phyloP scores from a whole-genome alignment of 2,797 vertebrate genomes.

The Aplochiton taeniatus region DNA sequence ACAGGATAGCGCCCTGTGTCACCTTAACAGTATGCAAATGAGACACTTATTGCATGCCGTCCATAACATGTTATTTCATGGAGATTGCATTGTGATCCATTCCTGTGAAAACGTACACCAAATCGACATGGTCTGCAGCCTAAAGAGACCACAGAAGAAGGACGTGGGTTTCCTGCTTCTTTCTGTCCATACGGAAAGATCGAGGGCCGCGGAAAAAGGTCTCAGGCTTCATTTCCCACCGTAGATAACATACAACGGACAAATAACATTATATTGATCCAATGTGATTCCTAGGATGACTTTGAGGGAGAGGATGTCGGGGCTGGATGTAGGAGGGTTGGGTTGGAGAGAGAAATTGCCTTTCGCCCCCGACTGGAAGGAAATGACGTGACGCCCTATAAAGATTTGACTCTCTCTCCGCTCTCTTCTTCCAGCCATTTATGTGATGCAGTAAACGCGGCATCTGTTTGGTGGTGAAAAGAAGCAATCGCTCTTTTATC shows the following conservation, averaged over 20 bases:
- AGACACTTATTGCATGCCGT: neutral
- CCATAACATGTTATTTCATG: too few relatives aligned
- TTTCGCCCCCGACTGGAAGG: constrained; percentile 28
- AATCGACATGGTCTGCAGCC: too few relatives aligned
- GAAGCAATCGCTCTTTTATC: constrained; percentile 45
- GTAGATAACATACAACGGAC: constrained; percentile 29
- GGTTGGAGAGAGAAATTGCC: constrained; percentile 16
- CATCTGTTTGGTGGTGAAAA: constrained; percentile 17
- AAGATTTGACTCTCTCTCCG: constrained; percentile 41
- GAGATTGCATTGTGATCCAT: too few relatives aligned
- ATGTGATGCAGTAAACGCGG: constrained; percentile 49
- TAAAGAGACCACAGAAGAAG: neutral
- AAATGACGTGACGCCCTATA: constrained; percentile 42
- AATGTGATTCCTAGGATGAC: constrained; percentile 43
- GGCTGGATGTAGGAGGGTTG: constrained; percentile 22
- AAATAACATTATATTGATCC: constrained; percentile 55
- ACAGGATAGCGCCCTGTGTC: neutral
- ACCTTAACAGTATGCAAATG: neutral
- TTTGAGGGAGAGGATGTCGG: constrained; percentile 14
- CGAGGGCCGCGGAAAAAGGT: too few relatives aligned
- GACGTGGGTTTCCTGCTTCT: neutral
- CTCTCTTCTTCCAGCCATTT: constrained; percentile 42
- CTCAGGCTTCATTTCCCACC: constrained; percentile 23
- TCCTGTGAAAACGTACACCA: too few relatives aligned
- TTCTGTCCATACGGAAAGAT: neutral